Percentiles rank a stretch among this genome's conserved stretches.
Evolutionary conservation across 2,888 invertebrate genomes (phyloP).

Genomic region (Sphinx pinastri): DNA sequence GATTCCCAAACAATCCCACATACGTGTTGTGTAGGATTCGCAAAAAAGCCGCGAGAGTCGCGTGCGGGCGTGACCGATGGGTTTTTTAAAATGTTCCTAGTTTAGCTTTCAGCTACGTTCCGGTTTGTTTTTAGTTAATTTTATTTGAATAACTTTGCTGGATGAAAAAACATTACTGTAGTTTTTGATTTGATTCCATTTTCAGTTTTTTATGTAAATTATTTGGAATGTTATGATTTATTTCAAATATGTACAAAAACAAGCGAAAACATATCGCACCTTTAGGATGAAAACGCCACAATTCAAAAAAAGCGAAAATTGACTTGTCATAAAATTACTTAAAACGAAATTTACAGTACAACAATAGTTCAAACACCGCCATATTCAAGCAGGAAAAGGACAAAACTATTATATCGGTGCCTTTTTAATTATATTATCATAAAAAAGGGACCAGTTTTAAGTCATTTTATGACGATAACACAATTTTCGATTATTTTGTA

Average conservation of each 20-base stretch:
- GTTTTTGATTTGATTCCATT: background rate
- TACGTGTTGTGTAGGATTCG: background rate
- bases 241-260: background rate
- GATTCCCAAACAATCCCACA: constrained; percentile 9
- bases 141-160: background rate
- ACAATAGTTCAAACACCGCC: too few relatives aligned
- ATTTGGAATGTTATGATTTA: too few relatives aligned
- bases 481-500: too few relatives aligned
- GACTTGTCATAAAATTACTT: too few relatives aligned
- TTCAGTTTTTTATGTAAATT: background rate
- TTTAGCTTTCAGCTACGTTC: background rate
- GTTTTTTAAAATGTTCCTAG: background rate
- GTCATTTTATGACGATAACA: too few relatives aligned
- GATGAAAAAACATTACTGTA: background rate
- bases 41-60: background rate
- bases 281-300: too few relatives aligned
- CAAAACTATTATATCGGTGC: too few relatives aligned
- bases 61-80: background rate
- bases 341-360: too few relatives aligned
- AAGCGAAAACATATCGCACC: constrained; percentile 6
- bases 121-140: constrained; percentile 15
- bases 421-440: too few relatives aligned
- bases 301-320: too few relatives aligned
- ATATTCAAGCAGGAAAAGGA: too few relatives aligned
- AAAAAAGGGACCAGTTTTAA: too few relatives aligned